These are phyloP conservation scores for Drosophila melanosoma DNA, from an alignment of 2,888 invertebrate genomes.

Conservation along the genomic window DNA sequence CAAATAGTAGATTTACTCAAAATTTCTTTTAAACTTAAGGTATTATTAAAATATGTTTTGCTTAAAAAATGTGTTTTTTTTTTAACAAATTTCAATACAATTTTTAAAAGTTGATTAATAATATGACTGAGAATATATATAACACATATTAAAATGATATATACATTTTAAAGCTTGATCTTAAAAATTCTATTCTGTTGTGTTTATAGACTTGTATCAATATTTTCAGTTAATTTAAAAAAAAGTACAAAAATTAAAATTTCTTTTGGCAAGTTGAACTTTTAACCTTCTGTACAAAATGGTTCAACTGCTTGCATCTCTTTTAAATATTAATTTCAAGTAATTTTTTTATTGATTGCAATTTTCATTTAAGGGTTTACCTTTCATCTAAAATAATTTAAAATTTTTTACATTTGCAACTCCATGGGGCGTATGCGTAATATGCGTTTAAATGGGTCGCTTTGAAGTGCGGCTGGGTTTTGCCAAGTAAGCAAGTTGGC, in stretches of 20 bases:
- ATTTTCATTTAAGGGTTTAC: background rate
- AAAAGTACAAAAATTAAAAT: background rate
- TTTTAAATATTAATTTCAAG: background rate
- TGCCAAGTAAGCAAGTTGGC: conserved; percentile 58
- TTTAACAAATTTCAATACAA: background rate
- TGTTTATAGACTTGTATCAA: background rate
- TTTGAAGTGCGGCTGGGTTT: conserved; percentile 49
- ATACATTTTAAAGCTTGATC: background rate
- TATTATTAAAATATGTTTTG: background rate
- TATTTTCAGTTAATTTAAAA: background rate
- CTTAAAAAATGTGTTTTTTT: background rate
- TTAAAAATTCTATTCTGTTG: too few species aligned
- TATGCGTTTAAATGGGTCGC: conserved; percentile 71
- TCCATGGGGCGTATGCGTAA: conserved; percentile 70
- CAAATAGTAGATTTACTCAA: background rate
- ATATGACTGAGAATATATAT: rapidly evolving
- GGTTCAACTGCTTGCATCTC: background rate
- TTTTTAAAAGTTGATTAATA: background rate
- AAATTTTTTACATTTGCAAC: conserved; percentile 36
- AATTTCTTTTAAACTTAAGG: background rate
- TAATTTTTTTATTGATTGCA: background rate
- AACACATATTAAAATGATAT: background rate
- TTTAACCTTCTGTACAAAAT: background rate
- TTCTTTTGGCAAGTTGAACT: background rate
- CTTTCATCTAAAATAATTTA: background rate